Base-by-base conservation (phyloP, 1,140 invertebrate species). In the Drosophila nannoptera region DNA sequence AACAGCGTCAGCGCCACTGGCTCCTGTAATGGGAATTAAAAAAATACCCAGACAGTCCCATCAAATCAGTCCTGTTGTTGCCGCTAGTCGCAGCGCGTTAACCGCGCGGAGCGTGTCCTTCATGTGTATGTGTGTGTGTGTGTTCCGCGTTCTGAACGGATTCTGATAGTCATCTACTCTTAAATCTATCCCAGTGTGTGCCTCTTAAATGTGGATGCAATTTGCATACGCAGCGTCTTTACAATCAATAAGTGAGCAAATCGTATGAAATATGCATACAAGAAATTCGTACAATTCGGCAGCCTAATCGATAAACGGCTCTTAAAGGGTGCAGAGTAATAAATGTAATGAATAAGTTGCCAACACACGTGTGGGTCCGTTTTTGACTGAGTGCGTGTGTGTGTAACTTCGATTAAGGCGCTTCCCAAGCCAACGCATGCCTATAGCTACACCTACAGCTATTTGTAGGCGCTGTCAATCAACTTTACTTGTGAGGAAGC, bases 271-370 rank as follows among this genome's bases (percentile, higher is more conserved):
- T 69, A 69, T 64, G 60, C 67, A 56, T 60, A 16, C 52, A 8
- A 43, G 4, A 46, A 53, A 45, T 53, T 82, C 69, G 40, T 63
- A 84, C 71, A 84, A 82, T 82, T 75, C 68, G 80, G 76, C 73
- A 64, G 69, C 61, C 80, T 84, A 78, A 83, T 83, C 78, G 78
- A 83, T 83, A 83, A 84, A 67, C 63, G 72, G 64, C 75, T 55
- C 49, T 11, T 35, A 63, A 46, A 9, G 38, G 36, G 42, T 66
- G 12, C 22, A 35, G 38, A 8, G 49, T 43, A 54, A 66, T 66
- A 54, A 66, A 54, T 62, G 64, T 65, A 71, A 77, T 81, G 75
- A 81, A 81, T 66, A 81, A 72, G 59, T 80, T 70, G 68, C 59
- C 3, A 22, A 22, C 50, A 42, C 31, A 49, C 22, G 22, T 22